These are phyloP conservation scores for Tigriopus californicus DNA, from an alignment of 2,888 invertebrate species.

Conservation along the genomic window DNA sequence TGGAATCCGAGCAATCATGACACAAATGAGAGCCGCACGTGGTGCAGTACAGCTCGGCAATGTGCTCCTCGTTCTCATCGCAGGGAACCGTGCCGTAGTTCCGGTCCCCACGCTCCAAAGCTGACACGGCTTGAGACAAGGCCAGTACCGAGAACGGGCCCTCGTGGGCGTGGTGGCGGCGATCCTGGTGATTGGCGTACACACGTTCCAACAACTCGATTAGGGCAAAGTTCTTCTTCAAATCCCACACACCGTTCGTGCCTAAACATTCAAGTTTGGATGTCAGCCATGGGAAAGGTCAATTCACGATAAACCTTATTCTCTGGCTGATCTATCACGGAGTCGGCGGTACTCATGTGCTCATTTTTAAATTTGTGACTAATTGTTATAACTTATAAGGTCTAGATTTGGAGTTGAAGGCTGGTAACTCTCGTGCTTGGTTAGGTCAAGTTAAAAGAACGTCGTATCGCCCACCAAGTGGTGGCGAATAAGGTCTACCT, in stretches of 20 bases:
- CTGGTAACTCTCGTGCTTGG: too few species aligned
- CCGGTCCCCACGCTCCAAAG: slow-evolving; percentile 26
- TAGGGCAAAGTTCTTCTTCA: slow-evolving; percentile 40
- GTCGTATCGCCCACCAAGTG: too few species aligned
- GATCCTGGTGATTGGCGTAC: slow-evolving; percentile 26
- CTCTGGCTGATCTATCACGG: too few species aligned
- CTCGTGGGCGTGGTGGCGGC: slow-evolving; percentile 3
- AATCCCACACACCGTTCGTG: slow-evolving; percentile 31
- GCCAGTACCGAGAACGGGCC: slow-evolving; percentile 18
- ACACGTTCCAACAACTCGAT: slow-evolving; percentile 36
- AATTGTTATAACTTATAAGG: too few species aligned
- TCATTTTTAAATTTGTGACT: too few species aligned
- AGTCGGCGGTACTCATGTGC: too few species aligned
- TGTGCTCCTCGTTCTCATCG: slow-evolving; percentile 37
- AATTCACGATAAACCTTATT: too few species aligned
- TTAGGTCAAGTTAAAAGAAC: too few species aligned
- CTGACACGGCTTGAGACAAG: slow-evolving; percentile 22
- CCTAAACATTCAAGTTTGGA: too few species aligned
- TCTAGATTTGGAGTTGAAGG: too few species aligned
- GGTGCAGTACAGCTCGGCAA: slow-evolving; percentile 37
- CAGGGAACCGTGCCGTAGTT: slow-evolving; percentile 28
- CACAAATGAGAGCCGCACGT: slow-evolving; percentile 37
- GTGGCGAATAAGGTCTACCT: too few species aligned
- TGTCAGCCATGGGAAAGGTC: too few species aligned
- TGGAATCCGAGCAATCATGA: slow-evolving; percentile 33